Conservation (phyloP, 2,113 vertebrate genomes). For the Rafetus swinhoei region DNA sequence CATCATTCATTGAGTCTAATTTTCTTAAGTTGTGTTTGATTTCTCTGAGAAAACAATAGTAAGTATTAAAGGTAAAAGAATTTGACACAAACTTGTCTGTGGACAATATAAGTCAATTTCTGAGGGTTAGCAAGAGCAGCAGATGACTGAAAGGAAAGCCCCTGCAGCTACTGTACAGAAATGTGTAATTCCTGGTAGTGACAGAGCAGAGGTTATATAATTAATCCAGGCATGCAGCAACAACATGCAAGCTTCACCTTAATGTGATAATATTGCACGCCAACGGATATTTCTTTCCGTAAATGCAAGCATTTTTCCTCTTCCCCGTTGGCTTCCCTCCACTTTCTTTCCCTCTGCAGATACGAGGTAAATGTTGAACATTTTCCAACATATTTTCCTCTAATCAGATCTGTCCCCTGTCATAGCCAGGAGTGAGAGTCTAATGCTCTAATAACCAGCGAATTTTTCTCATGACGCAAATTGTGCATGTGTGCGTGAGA, state of each 20-base stretch:
- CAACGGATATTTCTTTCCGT: slow-evolving; percentile 17
- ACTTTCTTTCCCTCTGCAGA: neutral
- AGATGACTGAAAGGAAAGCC: slow-evolving; percentile 40
- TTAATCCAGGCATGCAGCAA: neutral
- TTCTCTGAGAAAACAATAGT: slow-evolving; percentile 1
- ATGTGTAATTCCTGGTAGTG: slow-evolving; percentile 4
- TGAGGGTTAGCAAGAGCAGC: neutral
- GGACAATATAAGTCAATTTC: neutral
- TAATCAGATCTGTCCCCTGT: slow-evolving; percentile 14
- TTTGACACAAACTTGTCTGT: neutral
- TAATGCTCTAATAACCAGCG: slow-evolving; percentile 18
- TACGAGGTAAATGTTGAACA: slow-evolving; percentile 7
- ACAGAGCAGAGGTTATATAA: neutral
- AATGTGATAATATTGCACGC: neutral
- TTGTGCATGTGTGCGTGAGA: neutral
- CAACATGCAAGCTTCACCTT: neutral
- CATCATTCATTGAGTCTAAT: slow-evolving; percentile 10
- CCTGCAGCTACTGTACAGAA: slow-evolving; percentile 31
- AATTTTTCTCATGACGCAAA: slow-evolving; percentile 56
- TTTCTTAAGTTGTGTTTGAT: slow-evolving; percentile 10
- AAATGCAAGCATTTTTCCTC: neutral
- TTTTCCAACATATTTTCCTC: slow-evolving; percentile 18
- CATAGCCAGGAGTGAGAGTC: slow-evolving; percentile 30
- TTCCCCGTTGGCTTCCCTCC: neutral
- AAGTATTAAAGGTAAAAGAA: slow-evolving; percentile 25